Conservation (phyloP, 1,140 invertebrate genomes). For the Conus betulinus region DNA sequence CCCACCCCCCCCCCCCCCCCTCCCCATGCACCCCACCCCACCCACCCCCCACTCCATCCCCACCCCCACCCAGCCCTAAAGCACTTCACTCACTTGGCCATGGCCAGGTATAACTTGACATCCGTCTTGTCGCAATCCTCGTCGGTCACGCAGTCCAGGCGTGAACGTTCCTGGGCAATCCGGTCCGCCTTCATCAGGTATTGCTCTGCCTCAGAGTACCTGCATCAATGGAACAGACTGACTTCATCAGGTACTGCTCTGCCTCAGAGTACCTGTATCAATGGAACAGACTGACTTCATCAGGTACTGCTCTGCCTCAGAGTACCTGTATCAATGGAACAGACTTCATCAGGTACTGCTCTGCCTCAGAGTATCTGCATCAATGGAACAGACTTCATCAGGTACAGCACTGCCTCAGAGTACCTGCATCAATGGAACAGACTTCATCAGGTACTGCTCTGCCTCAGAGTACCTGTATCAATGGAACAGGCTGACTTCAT, state of each 20-base stretch:
- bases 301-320: conserved; percentile 66
- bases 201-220: conserved; percentile 65
- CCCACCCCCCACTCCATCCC: too few relatives aligned
- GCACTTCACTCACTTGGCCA: conserved; percentile 59
- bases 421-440: conserved; percentile 4
- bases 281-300: conserved; percentile 52
- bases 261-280: conserved; percentile 59
- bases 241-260: conserved; percentile 64
- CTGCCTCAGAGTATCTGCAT: conserved; percentile 60
- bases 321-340: conserved; percentile 43
- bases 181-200: conserved; percentile 67
- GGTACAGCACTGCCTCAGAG: too few relatives aligned
- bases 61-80: too few relatives aligned
- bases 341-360: conserved; percentile 61
- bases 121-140: conserved; percentile 68
- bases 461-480: conserved; percentile 60
- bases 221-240: conserved; percentile 31
- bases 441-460: conserved; percentile 66
- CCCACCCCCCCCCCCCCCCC: too few relatives aligned
- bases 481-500: conserved; percentile 45
- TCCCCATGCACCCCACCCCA: too few relatives aligned
- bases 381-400: conserved; percentile 8
- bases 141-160: conserved; percentile 64
- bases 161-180: conserved; percentile 60
- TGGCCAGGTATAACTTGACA: conserved; percentile 61